Percentiles rank a stretch among this genome's conserved stretches.
Conservation (phyloP, 2,888 invertebrate species). For the Meandrusa payeni region DNA sequence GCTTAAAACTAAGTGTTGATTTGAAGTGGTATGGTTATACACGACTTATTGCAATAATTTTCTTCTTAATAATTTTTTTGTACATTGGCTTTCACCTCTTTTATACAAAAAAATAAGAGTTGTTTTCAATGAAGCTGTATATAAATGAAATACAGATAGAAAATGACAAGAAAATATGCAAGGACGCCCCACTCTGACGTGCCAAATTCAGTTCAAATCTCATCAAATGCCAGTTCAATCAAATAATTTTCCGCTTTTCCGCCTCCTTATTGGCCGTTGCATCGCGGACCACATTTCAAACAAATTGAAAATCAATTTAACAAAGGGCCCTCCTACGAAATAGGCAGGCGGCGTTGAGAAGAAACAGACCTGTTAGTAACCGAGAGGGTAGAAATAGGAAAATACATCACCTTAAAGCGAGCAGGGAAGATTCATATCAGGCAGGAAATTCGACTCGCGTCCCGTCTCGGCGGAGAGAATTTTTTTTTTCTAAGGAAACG, state of each 20-base stretch:
- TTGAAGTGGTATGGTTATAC: no score
- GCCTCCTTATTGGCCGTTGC: conserved; percentile 68
- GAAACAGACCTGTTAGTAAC: conserved; percentile 46
- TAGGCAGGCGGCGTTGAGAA: conserved; percentile 46
- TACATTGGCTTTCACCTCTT: no score
- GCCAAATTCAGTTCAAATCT: conserved; percentile 57
- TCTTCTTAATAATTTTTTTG: no score
- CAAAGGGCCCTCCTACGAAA: conserved; percentile 54
- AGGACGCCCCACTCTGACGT: conserved; percentile 29
- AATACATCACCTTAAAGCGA: conserved; percentile 80
- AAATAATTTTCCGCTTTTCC: conserved; percentile 73
- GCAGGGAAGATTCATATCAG: conserved; percentile 78
- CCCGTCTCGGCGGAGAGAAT: conserved; percentile 57
- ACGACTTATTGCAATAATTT: no score
- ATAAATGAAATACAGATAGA: no score
- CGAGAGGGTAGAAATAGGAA: conserved; percentile 70
- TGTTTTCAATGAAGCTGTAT: no score
- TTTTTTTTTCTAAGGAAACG: conserved; percentile 73
- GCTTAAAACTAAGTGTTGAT: no score
- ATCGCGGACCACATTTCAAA: conserved; percentile 74
- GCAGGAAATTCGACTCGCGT: conserved; percentile 77
- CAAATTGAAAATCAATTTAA: conserved; percentile 80
- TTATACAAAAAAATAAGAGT: no score
- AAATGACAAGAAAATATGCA: neutral
- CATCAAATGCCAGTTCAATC: conserved; percentile 58